Evolutionary conservation across 1,140 invertebrate genomes (phyloP).

Genomic region (Caenorhabditis latens): DNA sequence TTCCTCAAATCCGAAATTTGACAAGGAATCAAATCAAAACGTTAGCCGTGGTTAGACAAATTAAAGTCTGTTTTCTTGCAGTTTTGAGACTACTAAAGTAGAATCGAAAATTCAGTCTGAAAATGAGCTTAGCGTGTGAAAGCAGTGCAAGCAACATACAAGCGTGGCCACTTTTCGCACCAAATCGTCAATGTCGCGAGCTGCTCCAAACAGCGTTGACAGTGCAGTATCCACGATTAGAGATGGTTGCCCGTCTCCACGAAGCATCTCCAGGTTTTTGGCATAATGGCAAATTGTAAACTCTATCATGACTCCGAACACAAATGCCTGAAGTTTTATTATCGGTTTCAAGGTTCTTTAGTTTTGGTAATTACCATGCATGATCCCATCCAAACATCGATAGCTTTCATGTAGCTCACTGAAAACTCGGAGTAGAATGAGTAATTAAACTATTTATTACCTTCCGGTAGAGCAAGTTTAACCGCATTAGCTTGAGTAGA

Average conservation of each 20-base stretch:
- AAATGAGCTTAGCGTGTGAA: slow-evolving; percentile 50
- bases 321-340: slow-evolving; percentile 57
- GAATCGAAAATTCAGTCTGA: slow-evolving; percentile 24
- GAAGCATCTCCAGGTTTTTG: slow-evolving; percentile 74
- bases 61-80: background rate
- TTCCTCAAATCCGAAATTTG: background rate
- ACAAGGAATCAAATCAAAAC: background rate
- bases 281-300: slow-evolving; percentile 76
- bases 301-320: slow-evolving; percentile 76
- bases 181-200: slow-evolving; percentile 65
- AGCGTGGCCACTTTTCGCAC: slow-evolving; percentile 54
- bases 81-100: slow-evolving; percentile 27
- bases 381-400: slow-evolving; percentile 74
- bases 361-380: slow-evolving; percentile 60
- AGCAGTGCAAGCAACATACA: slow-evolving; percentile 54
- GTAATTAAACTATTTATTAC: background rate
- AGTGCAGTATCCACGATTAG: slow-evolving; percentile 73
- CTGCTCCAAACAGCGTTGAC: slow-evolving; percentile 72
- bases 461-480: slow-evolving; percentile 70
- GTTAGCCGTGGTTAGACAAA: slow-evolving; percentile 4
- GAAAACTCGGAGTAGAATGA: background rate
- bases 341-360: background rate
- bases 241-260: slow-evolving; percentile 56
- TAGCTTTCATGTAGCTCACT: slow-evolving; percentile 77
- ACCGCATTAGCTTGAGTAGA: slow-evolving; percentile 77